phyloP scores from a whole-genome alignment of 2,888 invertebrate genomes.

The Eupithecia dodoneata region DNA sequence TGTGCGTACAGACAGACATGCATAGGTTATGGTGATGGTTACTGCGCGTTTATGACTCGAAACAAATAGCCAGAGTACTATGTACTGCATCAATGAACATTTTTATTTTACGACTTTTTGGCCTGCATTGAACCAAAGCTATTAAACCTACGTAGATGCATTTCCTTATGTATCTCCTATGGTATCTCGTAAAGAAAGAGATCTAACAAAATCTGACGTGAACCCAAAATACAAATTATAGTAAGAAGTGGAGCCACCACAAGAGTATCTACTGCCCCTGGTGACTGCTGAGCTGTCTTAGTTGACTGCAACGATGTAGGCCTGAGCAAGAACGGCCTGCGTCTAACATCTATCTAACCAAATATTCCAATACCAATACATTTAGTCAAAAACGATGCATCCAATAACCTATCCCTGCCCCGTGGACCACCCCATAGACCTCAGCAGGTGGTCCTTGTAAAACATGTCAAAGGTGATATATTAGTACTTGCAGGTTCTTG shows the following conservation, averaged over 20 bases:
- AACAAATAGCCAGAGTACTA: not conserved
- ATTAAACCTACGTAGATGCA: not conserved
- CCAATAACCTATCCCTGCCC: not conserved
- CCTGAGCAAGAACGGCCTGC: not conserved
- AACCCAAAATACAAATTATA: not conserved
- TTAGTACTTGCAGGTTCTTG: not conserved
- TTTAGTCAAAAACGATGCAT: not conserved
- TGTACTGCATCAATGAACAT: not conserved
- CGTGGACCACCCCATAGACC: too few relatives aligned
- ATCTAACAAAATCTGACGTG: too few relatives aligned
- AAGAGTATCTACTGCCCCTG: not conserved
- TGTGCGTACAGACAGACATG: slow-evolving; percentile 1
- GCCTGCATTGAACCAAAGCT: not conserved
- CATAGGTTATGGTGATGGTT: slow-evolving; percentile 22
- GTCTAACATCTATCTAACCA: not conserved
- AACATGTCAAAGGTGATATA: slow-evolving; percentile 13
- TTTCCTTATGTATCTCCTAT: not conserved
- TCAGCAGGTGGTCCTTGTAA: slow-evolving; percentile 10
- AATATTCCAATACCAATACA: not conserved
- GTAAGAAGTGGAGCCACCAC: not conserved
- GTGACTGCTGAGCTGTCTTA: not conserved
- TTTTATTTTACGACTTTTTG: not conserved
- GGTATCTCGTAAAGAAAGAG: not conserved
- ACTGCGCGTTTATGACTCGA: not conserved
- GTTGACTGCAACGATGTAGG: not conserved